Evolutionary conservation across 2,113 vertebrate genomes (phyloP), one percentile per base, ranked within the genome.

Genomic region (Oreocharis arfaki): DNA sequence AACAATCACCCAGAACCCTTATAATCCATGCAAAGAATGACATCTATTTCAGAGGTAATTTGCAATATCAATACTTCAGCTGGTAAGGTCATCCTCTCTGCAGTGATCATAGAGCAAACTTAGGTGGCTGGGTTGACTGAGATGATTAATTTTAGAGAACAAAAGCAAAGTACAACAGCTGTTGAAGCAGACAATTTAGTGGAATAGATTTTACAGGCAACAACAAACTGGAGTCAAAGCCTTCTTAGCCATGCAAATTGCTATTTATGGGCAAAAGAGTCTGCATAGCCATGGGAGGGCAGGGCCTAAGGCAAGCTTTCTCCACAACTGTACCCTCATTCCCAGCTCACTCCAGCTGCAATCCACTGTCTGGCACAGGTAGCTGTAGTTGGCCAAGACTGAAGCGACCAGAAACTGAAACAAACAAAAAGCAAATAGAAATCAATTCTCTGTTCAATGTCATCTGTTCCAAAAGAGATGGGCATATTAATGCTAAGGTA

Each of bases 311-410:
- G n/a, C 60, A 84, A 84, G 41, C 8, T 78, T 85, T 80, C 24
- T 44, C 28, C 28, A 44, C 56, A 76, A 56, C 53, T 69, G 84
- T 94, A 97, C 98, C 97, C 97, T 97, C 77, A 96, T 93, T 81
- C 97, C 94, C 79, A 97, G 95, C 47, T 97, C 92, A 27, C 95
- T 98, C 88, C 0, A 15, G 52, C 95, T 98, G 96, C 98, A 97
- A 91, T 97, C 98, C 39, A 97, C 97, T 5, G 97, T 97, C 91
- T 98, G 97, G 73, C 98, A 98, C 70, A 98, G 93, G 59, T 97
- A 98, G 95, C 98, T 98, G 95, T 98, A 98, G 91, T 95, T 96
- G 23, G 91, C 98, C 71, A 97, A 96, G 79, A 98, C 47, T n/a
- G 84, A 98, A 33, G 98, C 97, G 69, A 96, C 91, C 87, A 97